These are phyloP conservation scores for Metellina segmentata DNA, from an alignment of 2,888 invertebrate genomes.

Conservation along the genomic window DNA sequence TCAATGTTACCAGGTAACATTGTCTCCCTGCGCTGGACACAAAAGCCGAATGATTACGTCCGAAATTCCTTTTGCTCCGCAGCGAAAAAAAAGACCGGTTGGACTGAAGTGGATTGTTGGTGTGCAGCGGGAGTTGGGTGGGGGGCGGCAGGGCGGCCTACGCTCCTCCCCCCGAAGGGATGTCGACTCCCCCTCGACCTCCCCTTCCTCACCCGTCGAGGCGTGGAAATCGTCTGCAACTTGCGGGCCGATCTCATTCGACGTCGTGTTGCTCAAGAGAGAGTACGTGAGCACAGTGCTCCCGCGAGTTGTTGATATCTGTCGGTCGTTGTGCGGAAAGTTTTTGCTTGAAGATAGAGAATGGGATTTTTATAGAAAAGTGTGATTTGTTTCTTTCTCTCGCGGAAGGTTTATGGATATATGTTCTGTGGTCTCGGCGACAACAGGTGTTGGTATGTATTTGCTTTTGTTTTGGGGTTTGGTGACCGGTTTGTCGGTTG, in stretches of 20 bases:
- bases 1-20: background rate
- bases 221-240: conserved; percentile 46
- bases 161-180: conserved; percentile 47
- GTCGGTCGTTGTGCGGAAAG: conserved; percentile 20
- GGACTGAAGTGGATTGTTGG: conserved; percentile 17
- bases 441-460: conserved; percentile 43
- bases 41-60: background rate
- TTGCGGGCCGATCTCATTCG: conserved; percentile 52
- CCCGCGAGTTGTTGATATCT: background rate
- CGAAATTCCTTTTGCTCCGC: background rate
- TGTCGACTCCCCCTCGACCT: background rate
- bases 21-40: background rate
- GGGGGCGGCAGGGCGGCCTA: conserved; percentile 23
- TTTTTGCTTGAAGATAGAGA: background rate
- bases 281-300: conserved; percentile 26
- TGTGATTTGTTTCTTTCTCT: background rate
- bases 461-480: background rate
- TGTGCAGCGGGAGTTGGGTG: conserved; percentile 27
- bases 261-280: conserved; percentile 49
- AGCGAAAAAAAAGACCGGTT: conserved; percentile 5
- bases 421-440: conserved; percentile 15
- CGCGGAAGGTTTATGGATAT: conserved; percentile 61
- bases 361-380: conserved; percentile 1
- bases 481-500: background rate
- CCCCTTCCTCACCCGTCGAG: conserved; percentile 11